Base-by-base conservation (phyloP, 2,113 vertebrate genomes). In the Danionella cerebrum region DNA sequence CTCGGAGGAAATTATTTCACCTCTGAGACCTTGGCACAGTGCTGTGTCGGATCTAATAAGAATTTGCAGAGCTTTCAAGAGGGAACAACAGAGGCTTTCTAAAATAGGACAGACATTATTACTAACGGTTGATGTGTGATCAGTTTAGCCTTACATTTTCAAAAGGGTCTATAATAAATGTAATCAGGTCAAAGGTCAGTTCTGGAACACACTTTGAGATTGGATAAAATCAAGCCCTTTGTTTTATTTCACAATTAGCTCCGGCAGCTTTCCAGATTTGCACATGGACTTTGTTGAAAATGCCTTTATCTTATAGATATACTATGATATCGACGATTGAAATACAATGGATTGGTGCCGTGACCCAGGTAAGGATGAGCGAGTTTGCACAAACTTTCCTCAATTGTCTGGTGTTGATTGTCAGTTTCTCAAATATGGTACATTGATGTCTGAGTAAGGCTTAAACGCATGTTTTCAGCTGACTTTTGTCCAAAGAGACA, bases 91-190 rank as follows among this genome's bases (percentile, higher is more conserved):
- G 58, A 44, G 25, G 50, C 70, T 72, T 44, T 65, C 39, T 65
- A 66, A 72, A 48, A 72, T 69, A 41, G 54, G 70, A 19, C 19
- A 72, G 52, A 33, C 54, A 41, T 54, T 57, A 53, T 45, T 68
- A 72, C 65, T 31, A 44, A 60, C 39, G 42, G 58, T 25, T 44
- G 58, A 60, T 60, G 21, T 7, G 25, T 60, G 25, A 60, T 60
- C 39, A 60, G 16, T 45, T 60, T 60, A 44, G 25, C 16, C 58
- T 16, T 60, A 44, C n/a, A 60, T 25, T 60, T 45, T 45, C 24
- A 44, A 6, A 60, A 45, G 12, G 25, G 39, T 45, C 45, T 12
- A 29, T 16, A 45, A 29, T 45, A 45, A 60, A 25, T 31, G 25
- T 41, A 45, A 45, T 12, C 58, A n/a, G 25, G 38, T 27, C 38